Percentiles rank a stretch among this genome's conserved stretches.
phyloP scores from a whole-genome alignment of 2,888 invertebrate species.

The Ormyrus thymus region DNA sequence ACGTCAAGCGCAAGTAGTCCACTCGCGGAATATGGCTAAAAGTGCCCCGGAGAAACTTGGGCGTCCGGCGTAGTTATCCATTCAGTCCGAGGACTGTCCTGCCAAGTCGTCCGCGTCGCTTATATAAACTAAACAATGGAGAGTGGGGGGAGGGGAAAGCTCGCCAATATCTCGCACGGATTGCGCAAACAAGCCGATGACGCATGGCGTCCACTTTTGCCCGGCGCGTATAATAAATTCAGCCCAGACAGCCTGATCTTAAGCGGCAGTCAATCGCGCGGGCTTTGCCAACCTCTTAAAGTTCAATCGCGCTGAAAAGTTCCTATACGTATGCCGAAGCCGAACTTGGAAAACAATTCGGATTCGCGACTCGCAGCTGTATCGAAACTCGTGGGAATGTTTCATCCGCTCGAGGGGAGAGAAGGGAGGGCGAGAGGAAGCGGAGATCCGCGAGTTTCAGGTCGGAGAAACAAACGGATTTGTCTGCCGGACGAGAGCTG shows the following conservation, averaged over 20 bases:
- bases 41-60: conserved; percentile 20
- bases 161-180: too few species aligned
- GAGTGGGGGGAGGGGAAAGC: not conserved
- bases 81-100: conserved; percentile 5
- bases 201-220: too few species aligned
- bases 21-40: conserved; percentile 12
- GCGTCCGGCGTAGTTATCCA: not conserved
- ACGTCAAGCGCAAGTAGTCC: conserved; percentile 16
- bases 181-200: too few species aligned
- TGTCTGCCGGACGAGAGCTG: not conserved
- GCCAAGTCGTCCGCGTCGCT: too few species aligned
- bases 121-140: conserved; percentile 8
- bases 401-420: not conserved
- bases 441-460: not conserved
- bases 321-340: too few species aligned
- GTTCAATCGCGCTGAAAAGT: too few species aligned
- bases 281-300: too few species aligned
- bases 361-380: not conserved
- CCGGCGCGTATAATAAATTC: too few species aligned
- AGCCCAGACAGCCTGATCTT: too few species aligned
- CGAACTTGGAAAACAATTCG: too few species aligned
- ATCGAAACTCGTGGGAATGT: not conserved
- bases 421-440: not conserved
- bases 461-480: not conserved
- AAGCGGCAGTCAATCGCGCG: too few species aligned